These are phyloP conservation scores for Hippopotamus amphibius DNA, from an alignment of 2,113 vertebrate genomes.

Conservation along the genomic window DNA sequence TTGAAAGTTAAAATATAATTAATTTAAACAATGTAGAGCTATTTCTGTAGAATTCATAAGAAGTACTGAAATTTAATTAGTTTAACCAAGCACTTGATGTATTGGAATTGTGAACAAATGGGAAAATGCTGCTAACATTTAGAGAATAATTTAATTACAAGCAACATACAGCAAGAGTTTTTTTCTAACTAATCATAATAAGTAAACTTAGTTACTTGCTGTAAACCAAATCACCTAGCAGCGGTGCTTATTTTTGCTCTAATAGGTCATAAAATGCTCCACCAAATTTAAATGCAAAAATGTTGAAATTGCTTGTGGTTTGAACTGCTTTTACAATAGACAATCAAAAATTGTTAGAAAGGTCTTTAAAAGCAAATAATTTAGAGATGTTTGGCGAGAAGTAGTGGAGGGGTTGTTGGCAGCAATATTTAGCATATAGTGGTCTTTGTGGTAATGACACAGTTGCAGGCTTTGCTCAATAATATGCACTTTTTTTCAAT, in stretches of 20 bases:
- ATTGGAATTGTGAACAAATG: not conserved
- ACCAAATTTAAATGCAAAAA: not conserved
- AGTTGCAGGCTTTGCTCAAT: not conserved
- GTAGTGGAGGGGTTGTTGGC: not conserved
- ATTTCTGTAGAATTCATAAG: not conserved
- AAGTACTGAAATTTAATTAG: not conserved
- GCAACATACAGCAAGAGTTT: not conserved
- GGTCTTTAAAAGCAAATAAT: not conserved
- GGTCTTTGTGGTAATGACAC: not conserved
- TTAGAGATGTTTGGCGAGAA: not conserved
- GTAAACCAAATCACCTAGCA: not conserved
- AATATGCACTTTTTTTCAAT: not conserved
- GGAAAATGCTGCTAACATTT: not conserved
- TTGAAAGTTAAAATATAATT: conserved; percentile 4
- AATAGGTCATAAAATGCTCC: not conserved
- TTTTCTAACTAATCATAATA: conserved; percentile 13
- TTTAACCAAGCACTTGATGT: not conserved
- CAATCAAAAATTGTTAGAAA: not conserved
- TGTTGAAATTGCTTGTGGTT: not conserved
- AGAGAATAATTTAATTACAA: conserved; percentile 24
- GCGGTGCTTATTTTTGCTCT: not conserved
- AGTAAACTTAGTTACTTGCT: not conserved
- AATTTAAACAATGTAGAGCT: not conserved
- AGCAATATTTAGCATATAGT: not conserved
- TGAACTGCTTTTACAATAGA: not conserved